Conservation (phyloP, 2,797 vertebrate species). For the Monodelphis domestica region DNA sequence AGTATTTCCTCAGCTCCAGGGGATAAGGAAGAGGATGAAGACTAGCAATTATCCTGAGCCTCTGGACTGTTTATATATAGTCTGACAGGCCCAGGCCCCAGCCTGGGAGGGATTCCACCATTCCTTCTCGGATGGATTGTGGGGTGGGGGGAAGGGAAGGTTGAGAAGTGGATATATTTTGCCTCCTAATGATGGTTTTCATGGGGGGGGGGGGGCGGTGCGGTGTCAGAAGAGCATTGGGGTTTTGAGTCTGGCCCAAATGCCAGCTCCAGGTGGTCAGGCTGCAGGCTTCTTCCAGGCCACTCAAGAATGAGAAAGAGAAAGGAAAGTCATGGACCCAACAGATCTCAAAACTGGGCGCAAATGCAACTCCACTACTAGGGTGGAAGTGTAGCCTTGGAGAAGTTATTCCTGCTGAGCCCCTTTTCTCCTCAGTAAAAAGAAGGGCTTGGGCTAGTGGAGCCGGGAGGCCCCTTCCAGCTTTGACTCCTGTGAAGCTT, state of each 20-base stretch:
- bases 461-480: background rate
- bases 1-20: background rate
- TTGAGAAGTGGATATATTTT: background rate
- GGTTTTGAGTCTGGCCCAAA: background rate
- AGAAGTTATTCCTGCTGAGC: background rate
- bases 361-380: background rate
- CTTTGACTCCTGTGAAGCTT: background rate
- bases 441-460: background rate
- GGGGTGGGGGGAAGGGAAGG: background rate
- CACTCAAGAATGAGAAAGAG: background rate
- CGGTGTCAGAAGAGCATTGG: background rate
- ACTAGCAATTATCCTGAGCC: background rate
- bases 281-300: background rate
- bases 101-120: background rate
- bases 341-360: background rate
- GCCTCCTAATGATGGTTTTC: background rate
- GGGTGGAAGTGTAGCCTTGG: background rate
- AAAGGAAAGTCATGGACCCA: background rate
- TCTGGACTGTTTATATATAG: background rate
- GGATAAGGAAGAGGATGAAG: background rate
- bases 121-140: background rate
- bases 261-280: background rate
- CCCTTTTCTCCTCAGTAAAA: background rate
- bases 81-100: background rate
- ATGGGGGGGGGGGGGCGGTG: too few species aligned